phyloP scores from a whole-genome alignment of 2,888 invertebrate species.

The Diadromus collaris region DNA sequence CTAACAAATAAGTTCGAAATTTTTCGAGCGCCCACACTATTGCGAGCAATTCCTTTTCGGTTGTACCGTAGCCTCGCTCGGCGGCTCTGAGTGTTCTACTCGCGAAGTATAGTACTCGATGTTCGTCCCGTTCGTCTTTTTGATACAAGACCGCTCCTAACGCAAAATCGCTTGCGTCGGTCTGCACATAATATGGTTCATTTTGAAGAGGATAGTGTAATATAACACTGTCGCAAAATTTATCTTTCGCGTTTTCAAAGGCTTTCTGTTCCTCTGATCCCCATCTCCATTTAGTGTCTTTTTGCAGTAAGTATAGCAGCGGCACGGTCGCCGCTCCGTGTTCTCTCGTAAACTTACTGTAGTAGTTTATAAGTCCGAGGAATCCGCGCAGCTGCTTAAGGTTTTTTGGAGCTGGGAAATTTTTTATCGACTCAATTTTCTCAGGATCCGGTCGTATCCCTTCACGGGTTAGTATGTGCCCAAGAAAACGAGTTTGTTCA shows the following conservation, averaged over 20 bases:
- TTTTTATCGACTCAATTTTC: constrained; percentile 1
- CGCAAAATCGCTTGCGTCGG: constrained; percentile 18
- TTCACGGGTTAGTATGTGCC: constrained; percentile 11
- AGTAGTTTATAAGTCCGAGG: constrained; percentile 25
- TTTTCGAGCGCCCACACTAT: constrained; percentile 39
- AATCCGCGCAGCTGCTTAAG: constrained; percentile 12
- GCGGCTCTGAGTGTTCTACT: constrained; percentile 31
- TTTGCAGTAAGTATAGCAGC: background rate
- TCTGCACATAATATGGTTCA: constrained; percentile 7
- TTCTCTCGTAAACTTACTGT: constrained; percentile 25
- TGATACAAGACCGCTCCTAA: constrained; percentile 18
- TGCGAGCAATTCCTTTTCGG: constrained; percentile 43
- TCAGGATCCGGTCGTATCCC: constrained; percentile 23
- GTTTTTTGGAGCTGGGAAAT: constrained; percentile 18
- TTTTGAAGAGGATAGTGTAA: background rate
- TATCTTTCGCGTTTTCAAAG: background rate
- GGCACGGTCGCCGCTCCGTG: background rate
- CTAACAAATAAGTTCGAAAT: constrained; percentile 35
- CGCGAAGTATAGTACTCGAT: constrained; percentile 1
- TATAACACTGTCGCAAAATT: constrained; percentile 8
- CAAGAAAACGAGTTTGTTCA: background rate
- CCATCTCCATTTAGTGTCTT: background rate
- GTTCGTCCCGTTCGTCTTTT: background rate
- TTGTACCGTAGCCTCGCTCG: constrained; percentile 32
- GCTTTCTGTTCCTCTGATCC: background rate